Conservation (phyloP, 37 sponge, comb jelly and placozoan genomes). For the Halichondria panicea region DNA sequence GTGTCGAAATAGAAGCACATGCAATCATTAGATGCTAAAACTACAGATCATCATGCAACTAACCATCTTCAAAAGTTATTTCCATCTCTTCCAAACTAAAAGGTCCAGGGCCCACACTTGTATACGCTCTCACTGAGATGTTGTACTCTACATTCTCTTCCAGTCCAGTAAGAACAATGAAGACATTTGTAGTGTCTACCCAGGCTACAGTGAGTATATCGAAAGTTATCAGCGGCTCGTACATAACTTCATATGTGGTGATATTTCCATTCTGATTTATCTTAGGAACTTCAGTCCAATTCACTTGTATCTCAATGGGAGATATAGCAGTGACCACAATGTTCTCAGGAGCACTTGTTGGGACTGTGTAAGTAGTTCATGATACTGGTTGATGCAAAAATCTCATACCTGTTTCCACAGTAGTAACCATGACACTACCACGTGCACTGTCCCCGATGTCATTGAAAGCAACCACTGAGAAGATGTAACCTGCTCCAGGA, state of each 20-base stretch:
- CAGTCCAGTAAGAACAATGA: slow-evolving; percentile 8
- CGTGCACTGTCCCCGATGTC: slow-evolving; percentile 23
- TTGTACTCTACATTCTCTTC: slow-evolving; percentile 14
- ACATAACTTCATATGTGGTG: slow-evolving; percentile 24
- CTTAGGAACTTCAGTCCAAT: not conserved
- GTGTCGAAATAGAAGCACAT: slow-evolving; percentile 11
- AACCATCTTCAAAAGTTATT: slow-evolving; percentile 29
- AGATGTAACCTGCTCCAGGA: slow-evolving; percentile 44
- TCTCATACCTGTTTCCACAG: slow-evolving; percentile 39
- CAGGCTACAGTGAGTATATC: not conserved
- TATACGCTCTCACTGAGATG: slow-evolving; percentile 30
- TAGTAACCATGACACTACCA: slow-evolving; percentile 4
- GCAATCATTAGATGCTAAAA: not conserved
- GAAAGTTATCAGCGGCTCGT: slow-evolving; percentile 12
- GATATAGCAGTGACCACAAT: not conserved
- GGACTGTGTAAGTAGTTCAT: slow-evolving; percentile 1
- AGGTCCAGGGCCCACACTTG: slow-evolving; percentile 31
- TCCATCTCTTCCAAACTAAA: slow-evolving; percentile 2
- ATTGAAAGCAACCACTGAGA: slow-evolving; percentile 63
- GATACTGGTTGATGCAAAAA: too few species aligned
- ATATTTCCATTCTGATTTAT: slow-evolving; percentile 21
- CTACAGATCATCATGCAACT: too few species aligned
- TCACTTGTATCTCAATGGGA: not conserved
- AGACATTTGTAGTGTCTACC: not conserved
- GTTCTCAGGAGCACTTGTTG: slow-evolving; percentile 1